phyloP scores from a whole-genome alignment of 2,797 vertebrate genomes.

The Oreonectes daqikongensis region DNA sequence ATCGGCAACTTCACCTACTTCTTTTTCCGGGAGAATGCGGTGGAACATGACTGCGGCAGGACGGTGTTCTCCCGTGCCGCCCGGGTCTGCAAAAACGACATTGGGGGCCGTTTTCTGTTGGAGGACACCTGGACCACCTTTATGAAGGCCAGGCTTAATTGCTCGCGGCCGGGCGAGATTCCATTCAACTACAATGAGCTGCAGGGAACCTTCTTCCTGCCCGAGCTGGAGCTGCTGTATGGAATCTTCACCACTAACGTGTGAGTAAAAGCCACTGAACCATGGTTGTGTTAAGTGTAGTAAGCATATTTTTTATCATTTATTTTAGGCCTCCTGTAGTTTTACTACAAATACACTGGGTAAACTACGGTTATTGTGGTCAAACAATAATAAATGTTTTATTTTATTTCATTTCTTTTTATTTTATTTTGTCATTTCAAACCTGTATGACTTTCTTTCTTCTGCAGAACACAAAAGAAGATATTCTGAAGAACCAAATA shows the following conservation, averaged over 20 bases:
- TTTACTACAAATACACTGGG: too few species aligned
- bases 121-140: conserved; percentile 99
- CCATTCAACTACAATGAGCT: conserved; percentile 96
- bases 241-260: conserved; percentile 98
- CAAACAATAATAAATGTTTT: too few species aligned
- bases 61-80: conserved; percentile 92
- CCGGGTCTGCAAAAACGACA: conserved; percentile 94
- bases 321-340: too few species aligned
- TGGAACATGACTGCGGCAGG: conserved; percentile 94
- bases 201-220: conserved; percentile 94
- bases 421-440: too few species aligned
- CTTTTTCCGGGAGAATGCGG: conserved; percentile 95
- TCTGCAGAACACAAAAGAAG: too few species aligned
- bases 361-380: too few species aligned
- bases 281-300: too few species aligned
- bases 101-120: conserved; percentile 92
- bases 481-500: too few species aligned
- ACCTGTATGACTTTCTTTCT: too few species aligned
- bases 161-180: conserved; percentile 93
- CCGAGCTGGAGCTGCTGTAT: conserved; percentile 93
- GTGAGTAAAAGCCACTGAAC: conserved; percentile 72
- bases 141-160: conserved; percentile 96
- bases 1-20: conserved; percentile 97
- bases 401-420: too few species aligned
- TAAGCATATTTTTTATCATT: too few species aligned